Percentiles rank a stretch among this genome's conserved stretches.
These are phyloP conservation scores for Tringa solitaria DNA, from an alignment of 2,113 vertebrate genomes.

Conservation along the genomic window DNA sequence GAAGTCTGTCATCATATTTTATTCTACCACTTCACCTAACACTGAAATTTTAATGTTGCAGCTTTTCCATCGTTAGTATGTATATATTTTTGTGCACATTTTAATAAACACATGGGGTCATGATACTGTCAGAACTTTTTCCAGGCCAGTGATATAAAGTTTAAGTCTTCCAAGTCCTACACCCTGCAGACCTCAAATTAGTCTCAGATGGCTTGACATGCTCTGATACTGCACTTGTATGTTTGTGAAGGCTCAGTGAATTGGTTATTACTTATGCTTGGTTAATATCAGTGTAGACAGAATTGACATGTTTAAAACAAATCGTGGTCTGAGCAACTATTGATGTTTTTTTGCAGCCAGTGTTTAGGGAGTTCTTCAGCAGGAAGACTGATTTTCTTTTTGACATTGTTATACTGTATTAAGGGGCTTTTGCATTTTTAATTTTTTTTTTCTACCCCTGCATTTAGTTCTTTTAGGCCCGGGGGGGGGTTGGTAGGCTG, in stretches of 20 bases:
- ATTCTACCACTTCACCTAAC: background rate
- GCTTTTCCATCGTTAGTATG: background rate
- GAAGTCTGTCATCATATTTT: background rate
- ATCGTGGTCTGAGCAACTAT: background rate
- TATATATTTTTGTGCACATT: background rate
- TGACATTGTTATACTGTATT: background rate
- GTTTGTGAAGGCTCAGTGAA: slow-evolving; percentile 4
- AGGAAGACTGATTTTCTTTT: background rate
- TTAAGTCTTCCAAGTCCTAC: background rate
- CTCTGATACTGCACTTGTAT: background rate
- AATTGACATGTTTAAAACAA: background rate
- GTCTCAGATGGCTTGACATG: slow-evolving; percentile 15
- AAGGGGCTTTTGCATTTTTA: background rate
- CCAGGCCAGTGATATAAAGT: background rate
- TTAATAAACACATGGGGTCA: background rate
- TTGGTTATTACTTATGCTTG: background rate
- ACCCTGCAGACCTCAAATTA: slow-evolving; percentile 38
- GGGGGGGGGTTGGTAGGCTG: background rate
- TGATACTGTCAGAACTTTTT: background rate
- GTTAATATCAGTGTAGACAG: background rate
- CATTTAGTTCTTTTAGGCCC: background rate
- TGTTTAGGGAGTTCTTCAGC: background rate
- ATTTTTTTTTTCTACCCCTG: background rate
- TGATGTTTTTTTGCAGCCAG: background rate
- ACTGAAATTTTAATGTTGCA: background rate